Evolutionary conservation across 2,888 invertebrate genomes (phyloP), one percentile per base, ranked within the genome.

Genomic region (Melipona bicolor): DNA sequence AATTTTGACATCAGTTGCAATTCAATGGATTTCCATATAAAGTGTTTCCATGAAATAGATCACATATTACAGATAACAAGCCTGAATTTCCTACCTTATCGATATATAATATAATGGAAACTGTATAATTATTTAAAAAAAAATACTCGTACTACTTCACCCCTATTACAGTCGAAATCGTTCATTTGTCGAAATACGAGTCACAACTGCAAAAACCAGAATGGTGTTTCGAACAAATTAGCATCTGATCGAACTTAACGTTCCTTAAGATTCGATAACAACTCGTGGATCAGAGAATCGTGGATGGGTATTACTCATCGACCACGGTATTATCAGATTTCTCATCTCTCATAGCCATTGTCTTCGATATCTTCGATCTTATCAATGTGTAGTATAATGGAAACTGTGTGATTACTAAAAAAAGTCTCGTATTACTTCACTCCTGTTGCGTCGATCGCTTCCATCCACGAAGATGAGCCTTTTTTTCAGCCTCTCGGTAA

Each of bases 191-290:
- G 43, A 43, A 43, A 43, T 9, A 43, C 43, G 9, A 43, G 11
- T 43, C 9, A 43, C 43, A 9, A 43, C 9, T 43, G 9, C 43
- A 1, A 32, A 32, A 32, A 32, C 32, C 32, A 3, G 32, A 3
- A 43, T 9, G 1, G 0, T 43, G 43, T 9, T 43, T 43, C 43
- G 43, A 43, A 11, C 43, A 43, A 43, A 43, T 43, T 9, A 43
- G 43, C 43, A 43, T 43, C 43, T 43, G 43, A 0, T 43, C 43
- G 43, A 9, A 43, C 9, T 43, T 32, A 49, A 61, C 56, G 83
- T 76, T 83, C 62, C 67, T 27, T 27, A 77, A 62, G 21, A 65
- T 59, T 62, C 49, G 80, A 77, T 81, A 83, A 76, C 74, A 70
- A 77, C 59, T 32, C 24, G 43, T 13, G 54, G 69, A 52, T 50